Base-by-base conservation (phyloP, 1,140 invertebrate species). In the Capitella teleta region DNA sequence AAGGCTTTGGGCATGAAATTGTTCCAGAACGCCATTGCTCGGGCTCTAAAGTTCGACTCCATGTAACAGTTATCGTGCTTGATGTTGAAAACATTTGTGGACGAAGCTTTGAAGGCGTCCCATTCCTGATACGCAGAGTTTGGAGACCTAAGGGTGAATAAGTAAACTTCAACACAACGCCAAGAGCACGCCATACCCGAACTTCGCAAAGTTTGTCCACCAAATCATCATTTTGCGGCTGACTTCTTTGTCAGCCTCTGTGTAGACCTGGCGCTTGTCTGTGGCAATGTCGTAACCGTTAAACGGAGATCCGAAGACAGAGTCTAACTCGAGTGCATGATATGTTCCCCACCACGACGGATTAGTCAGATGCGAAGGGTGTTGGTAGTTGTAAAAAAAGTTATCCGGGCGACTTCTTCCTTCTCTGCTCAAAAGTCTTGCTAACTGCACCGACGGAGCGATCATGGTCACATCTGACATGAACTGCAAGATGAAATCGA, bases 201-300 rank as follows among this genome's bases (percentile, higher is more conserved):
- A 51, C 54, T 66, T 63, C 4, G 70, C 66, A 52, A 75, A 75
- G 54, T 71, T 67, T 3, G 58, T 58, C 65, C 72, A 73, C 5
- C 74, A 44, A 10, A 60, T 63, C 59, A 75, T 75, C 51, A 72
- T 58, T 6, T 61, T 57, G 23, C 63, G 57, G 49, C 72, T 73
- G 19, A 75, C 66, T 34, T 62, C 55, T 53, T 62, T 66, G 51
- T 76, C 74, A 38, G 65, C 55, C 5, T 63, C 57, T 0, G 61
- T 55, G 46, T 62, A 62, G 8, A 19, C 18, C 25, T 19, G n/a
- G 3, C 14, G 38, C 21, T 51, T 28, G n/a, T 38, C 40, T 1
- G 21, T 12, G 16, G 23, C 28, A 3, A n/a, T 48, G 40, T 24
- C 25, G 24, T 1, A 24, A 5, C 47, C 43, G 14, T 23, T 42